Evolutionary conservation across 2,797 vertebrate species (phyloP).

Genomic region (Lerista edwardsae): DNA sequence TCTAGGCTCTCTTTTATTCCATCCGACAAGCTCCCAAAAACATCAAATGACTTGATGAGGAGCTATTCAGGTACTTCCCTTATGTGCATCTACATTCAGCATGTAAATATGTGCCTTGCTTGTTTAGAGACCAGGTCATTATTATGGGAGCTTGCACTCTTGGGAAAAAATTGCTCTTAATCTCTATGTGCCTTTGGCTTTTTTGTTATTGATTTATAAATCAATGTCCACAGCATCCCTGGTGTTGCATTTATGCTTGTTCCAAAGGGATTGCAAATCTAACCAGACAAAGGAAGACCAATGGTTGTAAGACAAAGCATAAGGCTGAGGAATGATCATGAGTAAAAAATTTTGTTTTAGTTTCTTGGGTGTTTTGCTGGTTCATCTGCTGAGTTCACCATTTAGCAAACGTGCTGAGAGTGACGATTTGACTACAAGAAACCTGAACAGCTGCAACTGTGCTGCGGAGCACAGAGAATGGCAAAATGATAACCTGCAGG

Average conservation of each 20-base stretch:
- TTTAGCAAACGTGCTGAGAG: background rate
- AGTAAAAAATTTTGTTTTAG: background rate
- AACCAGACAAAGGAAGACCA: slow-evolving; percentile 40
- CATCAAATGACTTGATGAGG: background rate
- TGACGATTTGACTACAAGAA: background rate
- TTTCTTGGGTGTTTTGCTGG: background rate
- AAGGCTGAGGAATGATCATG: background rate
- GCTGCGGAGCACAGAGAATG: background rate
- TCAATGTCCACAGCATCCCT: background rate
- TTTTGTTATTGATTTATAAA: background rate
- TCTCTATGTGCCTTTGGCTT: background rate
- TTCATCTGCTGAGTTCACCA: background rate
- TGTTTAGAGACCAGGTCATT: background rate
- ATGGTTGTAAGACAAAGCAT: slow-evolving; percentile 7
- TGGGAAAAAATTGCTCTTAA: background rate
- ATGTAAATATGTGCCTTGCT: background rate
- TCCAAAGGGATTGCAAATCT: slow-evolving; percentile 48
- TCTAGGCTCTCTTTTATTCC: background rate
- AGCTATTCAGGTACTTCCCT: background rate
- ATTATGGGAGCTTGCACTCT: background rate
- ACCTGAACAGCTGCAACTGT: background rate
- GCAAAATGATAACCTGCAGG: background rate
- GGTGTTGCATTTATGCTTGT: background rate
- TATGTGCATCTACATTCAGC: background rate
- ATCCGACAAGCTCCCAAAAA: background rate